A percentile compares a stretch with the other conserved stretches of the same genome.
Conservation (phyloP, 2,797 vertebrate species). For the Garrulus glandarius region DNA sequence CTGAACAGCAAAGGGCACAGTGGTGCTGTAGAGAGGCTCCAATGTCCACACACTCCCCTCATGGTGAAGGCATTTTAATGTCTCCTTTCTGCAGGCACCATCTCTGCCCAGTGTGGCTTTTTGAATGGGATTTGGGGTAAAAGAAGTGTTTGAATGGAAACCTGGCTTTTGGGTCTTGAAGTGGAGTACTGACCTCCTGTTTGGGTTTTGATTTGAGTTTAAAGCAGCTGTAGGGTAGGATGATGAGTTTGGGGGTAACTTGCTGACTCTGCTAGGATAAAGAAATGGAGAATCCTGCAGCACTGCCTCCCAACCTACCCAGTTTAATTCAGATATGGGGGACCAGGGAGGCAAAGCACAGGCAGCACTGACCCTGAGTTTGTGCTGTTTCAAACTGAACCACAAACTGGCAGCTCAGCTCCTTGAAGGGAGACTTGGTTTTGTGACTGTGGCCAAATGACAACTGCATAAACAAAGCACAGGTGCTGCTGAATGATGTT, state of each 20-base stretch:
- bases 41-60: neutral
- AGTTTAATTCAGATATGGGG: neutral
- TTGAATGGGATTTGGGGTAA: neutral
- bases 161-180: neutral
- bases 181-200: neutral
- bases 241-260: neutral
- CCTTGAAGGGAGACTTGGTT: neutral
- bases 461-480: neutral
- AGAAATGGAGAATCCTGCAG: neutral
- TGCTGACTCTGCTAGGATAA: neutral
- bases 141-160: neutral
- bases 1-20: neutral
- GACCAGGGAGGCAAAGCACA: neutral
- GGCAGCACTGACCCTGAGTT: neutral
- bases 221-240: neutral
- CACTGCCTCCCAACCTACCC: neutral
- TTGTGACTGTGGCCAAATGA: neutral
- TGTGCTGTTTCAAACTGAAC: neutral
- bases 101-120: neutral
- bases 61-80: accelerated
- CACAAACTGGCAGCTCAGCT: neutral
- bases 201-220: neutral
- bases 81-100: neutral
- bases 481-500: neutral
- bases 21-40: neutral